phyloP scores from a whole-genome alignment of 2,888 invertebrate species.

The Selenia dentaria region DNA sequence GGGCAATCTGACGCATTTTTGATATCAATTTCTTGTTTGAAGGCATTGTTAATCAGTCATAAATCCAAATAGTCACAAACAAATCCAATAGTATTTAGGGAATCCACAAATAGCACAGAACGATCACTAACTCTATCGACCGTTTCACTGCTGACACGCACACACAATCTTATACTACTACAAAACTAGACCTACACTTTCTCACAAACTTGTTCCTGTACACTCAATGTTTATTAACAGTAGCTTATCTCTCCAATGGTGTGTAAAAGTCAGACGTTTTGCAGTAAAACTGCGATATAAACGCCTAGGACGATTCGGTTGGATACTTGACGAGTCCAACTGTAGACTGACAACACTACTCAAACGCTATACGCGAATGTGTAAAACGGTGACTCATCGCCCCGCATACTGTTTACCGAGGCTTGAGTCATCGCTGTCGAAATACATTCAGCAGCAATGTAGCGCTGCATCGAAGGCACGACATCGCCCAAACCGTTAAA shows the following conservation, averaged over 20 bases:
- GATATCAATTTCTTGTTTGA: slow-evolving; percentile 77
- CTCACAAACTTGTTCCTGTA: slow-evolving; percentile 70
- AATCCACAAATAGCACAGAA: slow-evolving; percentile 76
- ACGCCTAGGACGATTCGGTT: slow-evolving; percentile 72
- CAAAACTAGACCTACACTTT: slow-evolving; percentile 76
- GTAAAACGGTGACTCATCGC: slow-evolving; percentile 85
- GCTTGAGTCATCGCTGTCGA: slow-evolving; percentile 80
- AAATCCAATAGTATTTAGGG: slow-evolving; percentile 59
- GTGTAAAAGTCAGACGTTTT: slow-evolving; percentile 64
- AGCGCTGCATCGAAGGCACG: slow-evolving; percentile 61
- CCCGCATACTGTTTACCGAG: slow-evolving; percentile 85
- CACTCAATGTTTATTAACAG: slow-evolving; percentile 56
- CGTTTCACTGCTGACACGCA: slow-evolving; percentile 80
- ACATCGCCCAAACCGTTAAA: slow-evolving; percentile 38
- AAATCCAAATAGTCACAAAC: slow-evolving; percentile 49
- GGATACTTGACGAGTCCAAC: slow-evolving; percentile 78
- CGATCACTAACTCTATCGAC: slow-evolving; percentile 77
- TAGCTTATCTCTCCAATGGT: slow-evolving; percentile 58
- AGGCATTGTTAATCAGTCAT: slow-evolving; percentile 66
- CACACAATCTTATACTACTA: slow-evolving; percentile 52
- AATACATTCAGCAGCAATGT: slow-evolving; percentile 59
- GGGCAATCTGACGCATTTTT: slow-evolving; percentile 75
- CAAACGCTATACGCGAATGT: slow-evolving; percentile 84
- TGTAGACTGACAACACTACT: slow-evolving; percentile 83
- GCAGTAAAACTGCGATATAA: slow-evolving; percentile 77